Percentiles rank a stretch among this genome's conserved stretches.
phyloP scores from a whole-genome alignment of 1,140 invertebrate species.

The Pseudomyrmex pallidus region DNA sequence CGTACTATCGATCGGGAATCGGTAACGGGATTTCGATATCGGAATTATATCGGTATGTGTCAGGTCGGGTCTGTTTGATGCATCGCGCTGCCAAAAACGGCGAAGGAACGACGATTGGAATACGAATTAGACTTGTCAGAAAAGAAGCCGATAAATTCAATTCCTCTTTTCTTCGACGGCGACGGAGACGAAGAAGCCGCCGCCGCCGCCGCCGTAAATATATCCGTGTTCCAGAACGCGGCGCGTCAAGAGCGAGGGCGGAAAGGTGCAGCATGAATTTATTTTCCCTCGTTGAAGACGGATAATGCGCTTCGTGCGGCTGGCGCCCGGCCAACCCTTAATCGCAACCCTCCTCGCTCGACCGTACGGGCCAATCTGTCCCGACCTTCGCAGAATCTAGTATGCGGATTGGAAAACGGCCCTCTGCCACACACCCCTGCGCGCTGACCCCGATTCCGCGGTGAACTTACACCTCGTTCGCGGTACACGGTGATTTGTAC shows the following conservation, averaged over 20 bases:
- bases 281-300: constrained; percentile 23
- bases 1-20: too few species aligned
- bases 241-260: neutral
- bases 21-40: too few species aligned
- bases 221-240: neutral
- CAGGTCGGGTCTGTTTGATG: neutral
- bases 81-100: neutral
- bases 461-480: constrained; percentile 42
- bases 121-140: constrained; percentile 20
- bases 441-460: constrained; percentile 36
- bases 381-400: constrained; percentile 21
- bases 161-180: neutral
- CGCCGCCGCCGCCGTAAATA: constrained; percentile 7
- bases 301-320: constrained; percentile 30
- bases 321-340: constrained; percentile 50
- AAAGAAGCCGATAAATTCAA: constrained; percentile 21
- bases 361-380: constrained; percentile 32
- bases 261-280: constrained; percentile 41
- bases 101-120: neutral
- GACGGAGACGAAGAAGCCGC: neutral
- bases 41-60: too few species aligned
- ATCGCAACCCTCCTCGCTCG: constrained; percentile 30
- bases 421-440: constrained; percentile 8
- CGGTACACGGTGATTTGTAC: constrained; percentile 40
- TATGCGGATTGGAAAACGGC: constrained; percentile 31